These are phyloP conservation scores for Drosophila birchii DNA, from an alignment of 2,888 invertebrate genomes.

Conservation along the genomic window DNA sequence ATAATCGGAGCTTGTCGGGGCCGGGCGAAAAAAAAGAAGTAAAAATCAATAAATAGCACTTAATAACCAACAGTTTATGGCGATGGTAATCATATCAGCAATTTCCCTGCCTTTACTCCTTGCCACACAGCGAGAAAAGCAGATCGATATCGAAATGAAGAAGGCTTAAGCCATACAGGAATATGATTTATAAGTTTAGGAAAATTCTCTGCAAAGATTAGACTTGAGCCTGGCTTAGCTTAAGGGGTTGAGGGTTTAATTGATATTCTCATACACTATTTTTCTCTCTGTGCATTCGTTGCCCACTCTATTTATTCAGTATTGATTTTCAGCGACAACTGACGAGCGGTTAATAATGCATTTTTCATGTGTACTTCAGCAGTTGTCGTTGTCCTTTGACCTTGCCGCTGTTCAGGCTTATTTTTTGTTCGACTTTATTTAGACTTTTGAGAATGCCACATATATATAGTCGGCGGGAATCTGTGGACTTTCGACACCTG, in stretches of 20 bases:
- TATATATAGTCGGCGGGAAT: slow-evolving; percentile 3
- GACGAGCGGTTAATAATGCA: slow-evolving; percentile 30
- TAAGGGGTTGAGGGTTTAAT: too few species aligned
- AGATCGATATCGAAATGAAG: too few species aligned
- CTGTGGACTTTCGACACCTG: slow-evolving; percentile 12
- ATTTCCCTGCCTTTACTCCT: background rate
- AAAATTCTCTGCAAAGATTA: background rate
- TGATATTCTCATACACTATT: background rate
- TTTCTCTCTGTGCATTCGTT: slow-evolving; percentile 3
- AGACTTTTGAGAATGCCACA: background rate
- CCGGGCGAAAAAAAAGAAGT: background rate
- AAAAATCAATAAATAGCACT: slow-evolving; percentile 42
- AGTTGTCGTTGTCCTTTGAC: slow-evolving; percentile 29
- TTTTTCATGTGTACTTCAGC: slow-evolving; percentile 40
- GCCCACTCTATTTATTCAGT: slow-evolving; percentile 11
- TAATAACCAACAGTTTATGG: slow-evolving; percentile 37
- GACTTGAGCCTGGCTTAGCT: background rate
- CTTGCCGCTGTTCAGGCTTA: background rate
- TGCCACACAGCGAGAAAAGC: background rate
- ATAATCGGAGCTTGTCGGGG: slow-evolving; percentile 1
- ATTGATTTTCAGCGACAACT: slow-evolving; percentile 38
- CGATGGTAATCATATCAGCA: slow-evolving; percentile 41
- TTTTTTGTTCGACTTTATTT: background rate
- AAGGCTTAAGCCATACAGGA: background rate
- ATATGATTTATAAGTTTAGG: background rate